Conservation (phyloP, 2,113 vertebrate genomes). For the Eudyptes chrysolophus region DNA sequence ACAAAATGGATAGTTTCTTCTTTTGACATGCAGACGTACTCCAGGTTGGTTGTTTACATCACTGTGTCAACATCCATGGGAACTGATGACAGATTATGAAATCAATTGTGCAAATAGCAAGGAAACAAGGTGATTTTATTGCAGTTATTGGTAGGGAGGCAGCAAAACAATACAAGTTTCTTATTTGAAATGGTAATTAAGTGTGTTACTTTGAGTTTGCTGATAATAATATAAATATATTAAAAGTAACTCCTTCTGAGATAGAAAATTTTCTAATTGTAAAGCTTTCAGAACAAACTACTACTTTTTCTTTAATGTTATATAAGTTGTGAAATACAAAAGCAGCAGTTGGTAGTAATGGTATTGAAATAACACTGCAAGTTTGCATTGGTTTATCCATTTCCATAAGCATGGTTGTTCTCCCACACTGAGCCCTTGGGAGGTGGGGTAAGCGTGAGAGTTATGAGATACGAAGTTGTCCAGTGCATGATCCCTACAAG, state of each 20-base stretch:
- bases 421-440: background rate
- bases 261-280: background rate
- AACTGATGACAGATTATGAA: background rate
- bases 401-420: background rate
- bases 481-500: background rate
- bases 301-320: background rate
- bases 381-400: background rate
- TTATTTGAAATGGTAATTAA: background rate
- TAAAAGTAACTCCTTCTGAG: background rate
- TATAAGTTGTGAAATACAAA: background rate
- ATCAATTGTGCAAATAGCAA: background rate
- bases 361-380: background rate
- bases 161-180: background rate
- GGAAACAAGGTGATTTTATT: background rate
- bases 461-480: background rate
- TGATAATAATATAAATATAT: background rate
- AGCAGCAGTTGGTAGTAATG: background rate
- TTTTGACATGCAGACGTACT: background rate
- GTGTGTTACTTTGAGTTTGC: background rate
- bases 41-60: background rate
- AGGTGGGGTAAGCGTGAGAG: background rate
- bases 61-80: background rate
- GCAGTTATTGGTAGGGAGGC: background rate
- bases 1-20: background rate
- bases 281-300: background rate